phyloP scores from a whole-genome alignment of 2,888 invertebrate species.

The Acrobeloides nanus region DNA sequence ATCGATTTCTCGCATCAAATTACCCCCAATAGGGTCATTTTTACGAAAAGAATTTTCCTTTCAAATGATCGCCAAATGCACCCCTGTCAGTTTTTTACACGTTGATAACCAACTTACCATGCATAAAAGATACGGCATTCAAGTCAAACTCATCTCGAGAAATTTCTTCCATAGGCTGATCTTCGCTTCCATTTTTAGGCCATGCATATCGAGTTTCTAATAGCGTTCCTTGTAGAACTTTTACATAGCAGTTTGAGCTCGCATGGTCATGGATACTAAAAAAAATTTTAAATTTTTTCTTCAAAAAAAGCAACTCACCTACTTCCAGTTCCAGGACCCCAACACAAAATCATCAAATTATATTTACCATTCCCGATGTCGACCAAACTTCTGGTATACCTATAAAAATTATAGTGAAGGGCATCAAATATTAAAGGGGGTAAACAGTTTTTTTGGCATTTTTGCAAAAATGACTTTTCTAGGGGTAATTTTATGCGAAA shows the following conservation, averaged over 20 bases:
- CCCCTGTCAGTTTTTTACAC: no score
- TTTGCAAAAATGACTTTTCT: no score
- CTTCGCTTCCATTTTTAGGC: constrained; percentile 61
- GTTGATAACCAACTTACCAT: constrained; percentile 26
- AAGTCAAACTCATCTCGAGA: constrained; percentile 64
- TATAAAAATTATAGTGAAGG: no score
- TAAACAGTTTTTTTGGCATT: no score
- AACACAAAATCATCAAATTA: constrained; percentile 93
- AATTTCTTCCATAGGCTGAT: constrained; percentile 63
- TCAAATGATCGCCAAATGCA: no score
- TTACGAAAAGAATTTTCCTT: no score
- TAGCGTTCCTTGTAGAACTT: constrained; percentile 71
- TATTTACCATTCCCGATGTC: constrained; percentile 92
- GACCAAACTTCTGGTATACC: constrained; percentile 90
- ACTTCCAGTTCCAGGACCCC: constrained; percentile 75
- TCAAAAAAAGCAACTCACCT: no score
- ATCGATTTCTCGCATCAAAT: no score
- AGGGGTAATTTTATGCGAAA: no score
- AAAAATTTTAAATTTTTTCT: no score
- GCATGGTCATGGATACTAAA: constrained; percentile 90
- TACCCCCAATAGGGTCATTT: no score
- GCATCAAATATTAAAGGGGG: no score
- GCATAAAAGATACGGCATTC: constrained; percentile 74
- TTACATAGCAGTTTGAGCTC: constrained; percentile 94
- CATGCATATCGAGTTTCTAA: constrained; percentile 76